Base-by-base conservation (phyloP, 2,113 vertebrate genomes). In the Lycaon pictus region DNA sequence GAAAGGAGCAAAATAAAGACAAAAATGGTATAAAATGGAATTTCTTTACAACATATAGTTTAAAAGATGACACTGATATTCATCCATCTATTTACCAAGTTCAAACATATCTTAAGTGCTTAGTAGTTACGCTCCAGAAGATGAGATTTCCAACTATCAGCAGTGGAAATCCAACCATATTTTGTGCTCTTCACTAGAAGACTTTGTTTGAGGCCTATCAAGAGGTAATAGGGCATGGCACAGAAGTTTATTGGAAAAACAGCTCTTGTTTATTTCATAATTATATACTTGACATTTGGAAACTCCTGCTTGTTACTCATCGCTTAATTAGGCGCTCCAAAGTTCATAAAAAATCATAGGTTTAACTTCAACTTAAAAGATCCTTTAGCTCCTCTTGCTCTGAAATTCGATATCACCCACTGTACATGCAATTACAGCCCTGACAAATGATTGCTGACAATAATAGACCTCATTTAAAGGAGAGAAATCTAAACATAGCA, bases 301-400 rank as follows among this genome's bases (percentile, higher is more conserved):
- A 97, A 95, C 83, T 96, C 95, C 72, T 95, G 81, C 97, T 96
- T 97, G 84, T 81, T 96, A 94, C 90, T 94, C 90, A 96, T 94
- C 25, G 0, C 96, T 98, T 98, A 96, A 97, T 98, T 97, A 97
- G 88, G 55, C 2, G 43, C 77, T 92, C 96, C 96, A 96, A 97
- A 96, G 96, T 96, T 97, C 97, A 98, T 82, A 94, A 95, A 97
- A 97, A 97, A 97, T 98, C 97, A 96, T 43, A 97, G 94, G 96
- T 96, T 97, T 98, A 90, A 80, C 87, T 97, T 97, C 84, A 93
- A 93, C 72, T 53, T 95, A 97, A 96, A 77, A 96, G 90, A 96
- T 86, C 67, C 85, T 95, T 90, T 90, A 88, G 71, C 53, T 80
- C 63, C 76, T 77, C 76, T 91, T 92, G 85, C 88, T 90, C 95